Percentiles rank a stretch among this genome's conserved stretches.
phyloP scores from a whole-genome alignment of 30 jellyfish, hydroid and myxozoan species.

The Hydra vulgaris region DNA sequence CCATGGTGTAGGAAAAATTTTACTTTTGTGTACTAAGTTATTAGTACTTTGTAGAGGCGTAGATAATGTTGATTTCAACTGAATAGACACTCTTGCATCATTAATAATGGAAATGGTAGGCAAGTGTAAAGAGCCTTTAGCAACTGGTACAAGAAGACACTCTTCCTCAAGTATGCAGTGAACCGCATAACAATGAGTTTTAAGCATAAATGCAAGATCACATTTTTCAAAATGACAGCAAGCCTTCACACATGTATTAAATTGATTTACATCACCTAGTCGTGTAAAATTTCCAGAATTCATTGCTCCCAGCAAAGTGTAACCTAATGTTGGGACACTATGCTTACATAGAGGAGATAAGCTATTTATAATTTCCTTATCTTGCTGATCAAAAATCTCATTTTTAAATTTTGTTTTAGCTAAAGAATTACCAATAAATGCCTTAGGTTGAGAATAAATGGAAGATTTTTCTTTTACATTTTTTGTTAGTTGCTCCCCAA shows the following conservation, averaged over 20 bases:
- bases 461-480: neutral
- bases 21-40: neutral
- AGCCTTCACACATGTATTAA: conserved; percentile 20
- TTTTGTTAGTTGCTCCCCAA: neutral
- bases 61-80: neutral
- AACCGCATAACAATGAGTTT: conserved; percentile 44
- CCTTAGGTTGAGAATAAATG: neutral
- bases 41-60: neutral
- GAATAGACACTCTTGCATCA: neutral
- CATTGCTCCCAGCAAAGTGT: conserved; percentile 36
- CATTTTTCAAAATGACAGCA: conserved; percentile 44
- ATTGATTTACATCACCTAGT: conserved; percentile 31
- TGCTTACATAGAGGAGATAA: conserved; percentile 31
- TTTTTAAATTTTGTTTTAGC: neutral
- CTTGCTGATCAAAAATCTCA: neutral
- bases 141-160: conserved; percentile 44
- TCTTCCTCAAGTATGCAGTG: conserved; percentile 32
- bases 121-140: neutral
- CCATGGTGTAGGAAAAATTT: too few relatives aligned
- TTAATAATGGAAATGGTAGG: conserved; percentile 1
- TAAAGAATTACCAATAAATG: neutral
- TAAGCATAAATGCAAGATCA: conserved; percentile 51
- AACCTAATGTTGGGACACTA: conserved; percentile 21
- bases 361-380: neutral
- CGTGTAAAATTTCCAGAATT: conserved; percentile 42